Evolutionary conservation across 2,797 vertebrate genomes (phyloP).

Genomic region (Hozukius guyotensis): DNA sequence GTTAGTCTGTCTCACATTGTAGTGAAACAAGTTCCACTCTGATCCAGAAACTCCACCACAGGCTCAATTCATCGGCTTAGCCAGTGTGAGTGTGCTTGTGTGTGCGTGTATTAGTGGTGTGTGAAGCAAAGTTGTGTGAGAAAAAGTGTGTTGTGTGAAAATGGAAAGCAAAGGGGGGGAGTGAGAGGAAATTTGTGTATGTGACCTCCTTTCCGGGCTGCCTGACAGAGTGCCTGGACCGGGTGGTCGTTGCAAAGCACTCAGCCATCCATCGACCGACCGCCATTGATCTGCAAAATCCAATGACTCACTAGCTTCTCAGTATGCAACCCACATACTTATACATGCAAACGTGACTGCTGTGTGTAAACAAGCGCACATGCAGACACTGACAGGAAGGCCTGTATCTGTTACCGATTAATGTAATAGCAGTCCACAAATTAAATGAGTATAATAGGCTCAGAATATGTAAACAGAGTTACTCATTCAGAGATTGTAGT

Average conservation of each 20-base stretch:
- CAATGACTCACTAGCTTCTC: conserved; percentile 71
- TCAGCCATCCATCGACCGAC: conserved; percentile 74
- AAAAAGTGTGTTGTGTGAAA: conserved; percentile 28
- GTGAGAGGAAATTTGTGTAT: conserved; percentile 42
- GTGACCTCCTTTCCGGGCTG: conserved; percentile 70
- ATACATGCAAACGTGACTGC: conserved; percentile 45
- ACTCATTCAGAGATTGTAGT: conserved; percentile 22
- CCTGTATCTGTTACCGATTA: conserved; percentile 33
- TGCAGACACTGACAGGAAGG: conserved; percentile 37
- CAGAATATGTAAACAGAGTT: conserved; percentile 32
- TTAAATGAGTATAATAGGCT: conserved; percentile 48
- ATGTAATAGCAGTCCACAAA: conserved; percentile 61
- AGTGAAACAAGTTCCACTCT: conserved; percentile 58
- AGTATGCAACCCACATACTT: conserved; percentile 63
- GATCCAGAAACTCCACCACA: conserved; percentile 57
- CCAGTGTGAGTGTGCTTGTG: conserved; percentile 10
- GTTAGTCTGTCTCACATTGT: conserved; percentile 58
- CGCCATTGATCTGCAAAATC: conserved; percentile 75
- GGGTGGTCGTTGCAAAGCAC: conserved; percentile 74
- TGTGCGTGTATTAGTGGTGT: conserved; percentile 9
- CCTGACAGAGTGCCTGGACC: conserved; percentile 58
- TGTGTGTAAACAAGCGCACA: conserved; percentile 53
- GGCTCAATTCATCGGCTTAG: conserved; percentile 66
- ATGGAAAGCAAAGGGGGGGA: conserved; percentile 33
- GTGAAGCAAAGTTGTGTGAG: conserved; percentile 28